Evolutionary conservation across 2,113 vertebrate species (phyloP).

Genomic region (Australoheros scitulus): DNA sequence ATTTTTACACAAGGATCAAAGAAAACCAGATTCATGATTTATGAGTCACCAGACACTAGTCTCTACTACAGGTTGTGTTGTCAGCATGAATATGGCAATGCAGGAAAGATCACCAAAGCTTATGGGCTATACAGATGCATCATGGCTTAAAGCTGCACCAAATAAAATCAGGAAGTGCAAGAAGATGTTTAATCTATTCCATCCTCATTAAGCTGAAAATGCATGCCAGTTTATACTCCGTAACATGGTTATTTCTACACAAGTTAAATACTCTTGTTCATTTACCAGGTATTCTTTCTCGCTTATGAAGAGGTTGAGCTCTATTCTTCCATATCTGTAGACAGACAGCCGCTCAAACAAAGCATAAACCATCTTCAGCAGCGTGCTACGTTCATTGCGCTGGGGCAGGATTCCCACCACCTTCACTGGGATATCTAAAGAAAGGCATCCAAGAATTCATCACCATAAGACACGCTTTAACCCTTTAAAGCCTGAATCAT

Average conservation of each 20-base stretch:
- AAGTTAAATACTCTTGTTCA: not conserved
- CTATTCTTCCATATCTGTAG: slow-evolving; percentile 88
- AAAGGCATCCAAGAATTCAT: slow-evolving; percentile 21
- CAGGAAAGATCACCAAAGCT: too few relatives aligned
- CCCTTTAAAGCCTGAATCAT: too few relatives aligned
- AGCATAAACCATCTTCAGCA: slow-evolving; percentile 87
- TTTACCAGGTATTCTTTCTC: slow-evolving; percentile 89
- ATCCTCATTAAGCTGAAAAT: not conserved
- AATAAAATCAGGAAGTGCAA: not conserved
- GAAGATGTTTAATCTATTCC: not conserved
- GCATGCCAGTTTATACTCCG: not conserved
- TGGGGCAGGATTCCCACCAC: slow-evolving; percentile 86
- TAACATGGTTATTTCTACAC: not conserved
- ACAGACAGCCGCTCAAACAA: slow-evolving; percentile 87
- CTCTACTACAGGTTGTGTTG: not conserved
- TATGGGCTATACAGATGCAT: not conserved
- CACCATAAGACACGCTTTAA: slow-evolving; percentile 5
- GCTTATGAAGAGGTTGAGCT: slow-evolving; percentile 89
- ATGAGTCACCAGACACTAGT: not conserved
- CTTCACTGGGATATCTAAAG: slow-evolving; percentile 86
- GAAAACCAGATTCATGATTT: not conserved
- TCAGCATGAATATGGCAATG: not conserved
- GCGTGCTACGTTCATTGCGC: slow-evolving; percentile 75
- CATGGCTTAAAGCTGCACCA: not conserved
- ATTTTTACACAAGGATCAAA: slow-evolving; percentile 4